phyloP scores from a whole-genome alignment of 2,888 invertebrate genomes.

The Eristalis intricaria region DNA sequence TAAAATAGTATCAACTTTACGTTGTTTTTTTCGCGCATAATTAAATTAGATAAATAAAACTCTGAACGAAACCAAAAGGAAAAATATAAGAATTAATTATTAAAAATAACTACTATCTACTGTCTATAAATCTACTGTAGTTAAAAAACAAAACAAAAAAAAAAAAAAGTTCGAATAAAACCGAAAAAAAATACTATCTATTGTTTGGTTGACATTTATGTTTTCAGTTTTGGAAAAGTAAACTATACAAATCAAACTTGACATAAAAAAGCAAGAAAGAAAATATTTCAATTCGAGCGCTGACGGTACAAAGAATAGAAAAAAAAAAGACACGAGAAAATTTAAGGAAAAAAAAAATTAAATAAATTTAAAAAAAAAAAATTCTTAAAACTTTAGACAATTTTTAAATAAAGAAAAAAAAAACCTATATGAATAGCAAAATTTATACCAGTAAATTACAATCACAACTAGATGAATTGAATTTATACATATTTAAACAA shows the following conservation, averaged over 20 bases:
- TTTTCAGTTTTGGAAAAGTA: conserved; percentile 25
- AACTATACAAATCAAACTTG: conserved; percentile 47
- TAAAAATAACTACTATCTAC: conserved; percentile 36
- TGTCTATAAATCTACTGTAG: conserved; percentile 56
- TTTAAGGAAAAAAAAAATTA: conserved; percentile 41
- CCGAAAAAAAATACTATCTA: conserved; percentile 7
- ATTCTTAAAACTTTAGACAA: conserved; percentile 63
- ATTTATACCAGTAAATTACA: conserved; percentile 52
- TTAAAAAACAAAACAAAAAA: conserved; percentile 30
- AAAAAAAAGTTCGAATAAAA: conserved; percentile 54
- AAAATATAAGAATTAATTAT: conserved; percentile 51
- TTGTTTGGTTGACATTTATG: conserved; percentile 39
- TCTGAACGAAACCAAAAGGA: conserved; percentile 63
- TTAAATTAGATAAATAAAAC: conserved; percentile 17
- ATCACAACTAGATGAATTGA: conserved; percentile 56
- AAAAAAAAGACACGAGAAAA: conserved; percentile 36
- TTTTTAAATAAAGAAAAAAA: conserved; percentile 55
- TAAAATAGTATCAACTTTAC: conserved; percentile 41
- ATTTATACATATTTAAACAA: conserved; percentile 31
- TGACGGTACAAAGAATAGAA: conserved; percentile 79
- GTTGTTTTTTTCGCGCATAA: conserved; percentile 26
- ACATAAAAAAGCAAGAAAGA: conserved; percentile 38
- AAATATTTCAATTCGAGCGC: conserved; percentile 78
- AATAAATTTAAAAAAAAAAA: conserved; percentile 44
- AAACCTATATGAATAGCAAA: conserved; percentile 50